Percentiles rank a stretch among this genome's conserved stretches.
Evolutionary conservation across 2,113 vertebrate genomes (phyloP).

Genomic region (Prolemur simus): DNA sequence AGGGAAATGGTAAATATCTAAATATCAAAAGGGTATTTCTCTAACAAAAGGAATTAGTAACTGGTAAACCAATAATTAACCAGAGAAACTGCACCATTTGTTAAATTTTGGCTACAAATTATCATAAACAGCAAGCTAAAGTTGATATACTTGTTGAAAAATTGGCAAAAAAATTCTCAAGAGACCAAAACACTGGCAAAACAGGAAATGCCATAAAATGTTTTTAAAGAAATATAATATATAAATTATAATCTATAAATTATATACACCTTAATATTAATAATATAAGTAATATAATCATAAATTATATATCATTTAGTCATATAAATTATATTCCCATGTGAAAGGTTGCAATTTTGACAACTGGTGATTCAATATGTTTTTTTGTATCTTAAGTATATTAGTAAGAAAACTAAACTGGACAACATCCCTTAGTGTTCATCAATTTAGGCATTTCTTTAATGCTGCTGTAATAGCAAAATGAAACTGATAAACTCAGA

Average conservation of each 20-base stretch:
- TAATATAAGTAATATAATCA: not conserved
- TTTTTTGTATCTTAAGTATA: not conserved
- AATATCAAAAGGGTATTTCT: not conserved
- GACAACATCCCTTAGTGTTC: not conserved
- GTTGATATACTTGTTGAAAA: not conserved
- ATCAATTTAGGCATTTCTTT: not conserved
- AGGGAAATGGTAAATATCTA: not conserved
- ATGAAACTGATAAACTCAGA: not conserved
- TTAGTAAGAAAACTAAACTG: not conserved
- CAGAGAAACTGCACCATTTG: not conserved
- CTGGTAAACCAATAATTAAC: not conserved
- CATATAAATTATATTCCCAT: not conserved
- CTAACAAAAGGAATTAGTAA: not conserved
- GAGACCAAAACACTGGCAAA: not conserved
- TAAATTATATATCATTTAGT: not conserved
- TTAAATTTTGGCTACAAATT: not conserved
- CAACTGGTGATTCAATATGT: not conserved
- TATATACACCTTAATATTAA: not conserved
- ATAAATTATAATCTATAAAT: not conserved
- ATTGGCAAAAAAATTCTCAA: not conserved
- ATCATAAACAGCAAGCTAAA: not conserved
- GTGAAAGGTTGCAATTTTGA: not conserved
- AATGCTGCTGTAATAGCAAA: not conserved
- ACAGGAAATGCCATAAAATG: not conserved
- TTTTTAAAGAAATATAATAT: not conserved